Base-by-base conservation (phyloP, 2,797 vertebrate species). In the Molossus molossus region DNA sequence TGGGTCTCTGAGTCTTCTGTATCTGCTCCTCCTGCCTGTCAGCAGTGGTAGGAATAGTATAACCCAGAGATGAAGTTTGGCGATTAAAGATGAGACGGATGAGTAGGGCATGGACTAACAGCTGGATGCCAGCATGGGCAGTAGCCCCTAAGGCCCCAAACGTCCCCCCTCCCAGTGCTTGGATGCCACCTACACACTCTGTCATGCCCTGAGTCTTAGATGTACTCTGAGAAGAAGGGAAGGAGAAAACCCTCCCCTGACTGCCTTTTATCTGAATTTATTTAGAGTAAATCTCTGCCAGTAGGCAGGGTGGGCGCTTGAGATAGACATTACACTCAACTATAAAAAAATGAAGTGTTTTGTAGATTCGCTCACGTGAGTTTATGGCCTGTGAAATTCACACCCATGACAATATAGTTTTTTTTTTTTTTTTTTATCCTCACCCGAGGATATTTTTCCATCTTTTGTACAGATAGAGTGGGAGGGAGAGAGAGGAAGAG, bases 371-470 rank as follows among this genome's bases (percentile, higher is more conserved):
- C 88, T 95, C 40, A 45, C 9, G 3, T 17, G 67, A 65, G 23
- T 70, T 73, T 86, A 73, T n/a, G 25, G 29, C 55, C 67, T 95
- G 9, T 86, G 79, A 80, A 95, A 93, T 79, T 94, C 58, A 86
- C 80, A 29, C 10, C 60, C 9, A 33, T 73, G 48, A 23, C 45
- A 48, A 76, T 12, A 6, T 64, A 40, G 23, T 17, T 90, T 58
- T 88, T 84, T 17, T 90, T 58, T 88, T 84, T 17, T 90, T 58
- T 88, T 84, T n/a, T n/a, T n/a, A n/a, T n/a, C n/a, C n/a, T n/a
- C n/a, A n/a, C n/a, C n/a, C n/a, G n/a, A n/a, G n/a, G n/a, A n/a
- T n/a, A n/a, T n/a, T n/a, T n/a, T n/a, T n/a, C n/a, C n/a, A n/a
- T n/a, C n/a, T n/a, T n/a, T n/a, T n/a, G n/a, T n/a, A n/a, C n/a